Evolutionary conservation across 2,113 vertebrate genomes (phyloP), one percentile per base, ranked within the genome.

Genomic region (Trochalopteron elliotii): DNA sequence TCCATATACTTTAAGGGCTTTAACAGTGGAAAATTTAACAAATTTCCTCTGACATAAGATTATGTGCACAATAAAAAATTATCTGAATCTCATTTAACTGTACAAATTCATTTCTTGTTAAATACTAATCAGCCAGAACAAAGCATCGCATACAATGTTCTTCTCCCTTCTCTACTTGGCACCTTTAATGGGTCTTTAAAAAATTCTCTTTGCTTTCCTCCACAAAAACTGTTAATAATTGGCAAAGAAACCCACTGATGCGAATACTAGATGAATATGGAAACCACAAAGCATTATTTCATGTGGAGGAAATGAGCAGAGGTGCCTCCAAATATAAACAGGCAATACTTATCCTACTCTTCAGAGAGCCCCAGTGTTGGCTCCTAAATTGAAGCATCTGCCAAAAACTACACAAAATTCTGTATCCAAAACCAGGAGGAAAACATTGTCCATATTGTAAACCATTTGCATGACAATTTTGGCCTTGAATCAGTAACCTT

Each of bases 401-500:
- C 94, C 93, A 95, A 95, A 96, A 94, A 7, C 74, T 50, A 74
- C 71, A 93, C 57, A 89, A 91, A 79, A 87, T 47, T 55, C 24
- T 3, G 1, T 13, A 22, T 68, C 71, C 64, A 89, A 89, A 90
- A 94, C 1, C 79, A 91, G 56, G 44, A 93, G 60, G 47, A 91
- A 93, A 90, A 86, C 33, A 74, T 12, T 89, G 35, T 90, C 70
- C 78, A 61, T 81, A 80, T 80, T 90, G 68, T 89, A 90, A 92
- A 55, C 42, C 44, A 76, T 70, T 83, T 81, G 45, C 79, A 81
- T 91, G 33, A 92, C 50, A 96, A 83, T 86, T 80, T 74, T 6
- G 17, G 55, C 55, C 44, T 80, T 83, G 87, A 86, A 92, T 86
- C 89, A 80, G 71, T 52, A 90, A 74, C 50, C 39, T 39, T 79